A percentile compares a stretch with the other conserved stretches of the same genome.
Evolutionary conservation across 2,888 invertebrate genomes (phyloP).

Genomic region (Lacanobia oleracea): DNA sequence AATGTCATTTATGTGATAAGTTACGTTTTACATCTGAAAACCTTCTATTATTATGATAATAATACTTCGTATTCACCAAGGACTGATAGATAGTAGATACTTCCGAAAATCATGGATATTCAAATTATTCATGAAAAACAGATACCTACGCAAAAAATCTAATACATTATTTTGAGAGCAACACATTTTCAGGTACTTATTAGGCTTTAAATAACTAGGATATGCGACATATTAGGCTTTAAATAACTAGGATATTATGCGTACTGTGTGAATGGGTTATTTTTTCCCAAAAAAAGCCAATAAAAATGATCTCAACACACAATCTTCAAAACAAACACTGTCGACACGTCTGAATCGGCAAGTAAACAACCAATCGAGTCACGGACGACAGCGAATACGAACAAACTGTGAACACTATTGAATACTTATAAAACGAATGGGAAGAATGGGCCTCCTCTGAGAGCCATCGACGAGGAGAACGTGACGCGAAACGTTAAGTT

Average conservation of each 20-base stretch:
- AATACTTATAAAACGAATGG: conserved; percentile 81
- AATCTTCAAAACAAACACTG: conserved; percentile 37
- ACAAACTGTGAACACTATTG: conserved; percentile 80
- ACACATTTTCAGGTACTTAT: background rate
- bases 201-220: background rate
- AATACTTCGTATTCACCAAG: too few species aligned
- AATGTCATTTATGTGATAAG: too few species aligned
- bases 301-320: conserved; percentile 33
- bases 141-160: too few species aligned
- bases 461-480: conserved; percentile 78
- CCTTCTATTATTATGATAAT: too few species aligned
- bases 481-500: conserved; percentile 80
- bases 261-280: background rate
- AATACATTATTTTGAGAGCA: too few species aligned
- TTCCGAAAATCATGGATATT: too few species aligned
- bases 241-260: too few species aligned
- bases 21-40: too few species aligned
- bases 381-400: conserved; percentile 64
- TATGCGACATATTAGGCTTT: too few species aligned
- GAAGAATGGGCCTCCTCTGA: conserved; percentile 77
- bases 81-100: too few species aligned
- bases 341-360: conserved; percentile 47
- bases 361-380: conserved; percentile 65
- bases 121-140: too few species aligned
- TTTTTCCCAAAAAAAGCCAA: background rate